Conservation (phyloP, 2,113 vertebrate genomes). For the Macquaria australasica region DNA sequence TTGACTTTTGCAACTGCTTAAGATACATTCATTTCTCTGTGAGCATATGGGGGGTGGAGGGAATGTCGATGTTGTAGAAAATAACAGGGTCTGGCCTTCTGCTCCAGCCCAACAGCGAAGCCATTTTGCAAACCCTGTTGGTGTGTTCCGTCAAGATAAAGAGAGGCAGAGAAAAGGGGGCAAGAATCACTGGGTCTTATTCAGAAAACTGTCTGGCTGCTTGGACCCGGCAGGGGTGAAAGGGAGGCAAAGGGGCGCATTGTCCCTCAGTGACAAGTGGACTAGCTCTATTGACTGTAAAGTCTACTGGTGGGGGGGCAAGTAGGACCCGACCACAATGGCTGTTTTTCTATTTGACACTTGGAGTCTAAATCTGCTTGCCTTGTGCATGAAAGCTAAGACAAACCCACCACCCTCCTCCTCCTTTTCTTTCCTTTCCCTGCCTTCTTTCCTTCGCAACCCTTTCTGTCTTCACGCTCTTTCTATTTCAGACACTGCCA, state of each 20-base stretch:
- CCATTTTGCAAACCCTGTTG: constrained; percentile 83
- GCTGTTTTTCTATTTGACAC: constrained; percentile 86
- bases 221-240: constrained; percentile 80
- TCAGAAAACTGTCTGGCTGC: constrained; percentile 83
- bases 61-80: constrained; percentile 63
- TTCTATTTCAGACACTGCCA: constrained; percentile 68
- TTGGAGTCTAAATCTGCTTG: constrained; percentile 83
- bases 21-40: constrained; percentile 77
- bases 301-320: constrained; percentile 80
- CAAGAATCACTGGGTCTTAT: constrained; percentile 83
- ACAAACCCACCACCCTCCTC: constrained; percentile 66
- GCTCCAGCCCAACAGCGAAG: constrained; percentile 79
- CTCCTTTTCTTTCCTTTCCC: constrained; percentile 25
- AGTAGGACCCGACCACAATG: constrained; percentile 75
- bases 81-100: constrained; percentile 73
- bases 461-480: constrained; percentile 46
- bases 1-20: constrained; percentile 77
- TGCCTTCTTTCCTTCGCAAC: constrained; percentile 35
- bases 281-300: constrained; percentile 88
- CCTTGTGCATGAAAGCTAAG: constrained; percentile 75
- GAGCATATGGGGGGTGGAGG: constrained; percentile 53
- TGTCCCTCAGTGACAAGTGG: constrained; percentile 86
- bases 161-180: constrained; percentile 75
- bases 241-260: constrained; percentile 81
- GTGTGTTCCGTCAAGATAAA: constrained; percentile 80